Evolutionary conservation across 23 tunicate species (phyloP).

Genomic region (Corella eumyota): DNA sequence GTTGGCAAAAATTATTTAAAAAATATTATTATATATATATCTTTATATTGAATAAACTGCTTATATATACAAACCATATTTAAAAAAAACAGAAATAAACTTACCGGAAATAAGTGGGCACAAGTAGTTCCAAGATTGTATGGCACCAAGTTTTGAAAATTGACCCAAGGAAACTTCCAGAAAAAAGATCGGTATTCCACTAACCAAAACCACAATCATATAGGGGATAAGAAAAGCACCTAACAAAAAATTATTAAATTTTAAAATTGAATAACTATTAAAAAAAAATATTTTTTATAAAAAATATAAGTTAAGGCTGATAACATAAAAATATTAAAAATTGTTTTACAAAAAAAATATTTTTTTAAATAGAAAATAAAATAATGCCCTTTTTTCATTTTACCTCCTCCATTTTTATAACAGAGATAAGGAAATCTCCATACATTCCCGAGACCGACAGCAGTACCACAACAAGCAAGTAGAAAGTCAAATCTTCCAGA

Average conservation of each 20-base stretch:
- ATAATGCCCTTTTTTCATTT: too few species aligned
- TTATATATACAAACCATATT: too few species aligned
- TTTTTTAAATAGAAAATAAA: too few species aligned
- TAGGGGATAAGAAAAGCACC: slow-evolving; percentile 98
- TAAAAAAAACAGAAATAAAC: too few species aligned
- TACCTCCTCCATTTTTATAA: slow-evolving; percentile 96
- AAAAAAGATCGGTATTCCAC: slow-evolving; percentile 97
- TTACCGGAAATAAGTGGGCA: slow-evolving; percentile 93
- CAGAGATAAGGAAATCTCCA: slow-evolving; percentile 96
- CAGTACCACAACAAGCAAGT: slow-evolving; percentile 90
- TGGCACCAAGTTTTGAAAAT: slow-evolving; percentile 84
- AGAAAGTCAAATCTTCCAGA: slow-evolving; percentile 83
- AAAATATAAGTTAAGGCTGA: too few species aligned
- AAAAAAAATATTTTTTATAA: background rate
- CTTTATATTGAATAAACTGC: too few species aligned
- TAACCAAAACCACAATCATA: slow-evolving; percentile 67
- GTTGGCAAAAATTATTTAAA: too few species aligned
- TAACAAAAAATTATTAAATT: slow-evolving; percentile 5
- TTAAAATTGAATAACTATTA: background rate
- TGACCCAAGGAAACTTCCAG: slow-evolving; percentile 95
- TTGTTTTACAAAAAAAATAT: too few species aligned
- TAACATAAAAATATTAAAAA: too few species aligned
- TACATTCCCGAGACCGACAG: slow-evolving; percentile 92
- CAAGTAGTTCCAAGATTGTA: slow-evolving; percentile 65
- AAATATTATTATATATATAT: too few species aligned